A percentile compares a stretch with the other conserved stretches of the same genome.
These are phyloP conservation scores for Mesoclemmys tuberculata DNA, from an alignment of 2,113 vertebrate genomes.

Conservation along the genomic window DNA sequence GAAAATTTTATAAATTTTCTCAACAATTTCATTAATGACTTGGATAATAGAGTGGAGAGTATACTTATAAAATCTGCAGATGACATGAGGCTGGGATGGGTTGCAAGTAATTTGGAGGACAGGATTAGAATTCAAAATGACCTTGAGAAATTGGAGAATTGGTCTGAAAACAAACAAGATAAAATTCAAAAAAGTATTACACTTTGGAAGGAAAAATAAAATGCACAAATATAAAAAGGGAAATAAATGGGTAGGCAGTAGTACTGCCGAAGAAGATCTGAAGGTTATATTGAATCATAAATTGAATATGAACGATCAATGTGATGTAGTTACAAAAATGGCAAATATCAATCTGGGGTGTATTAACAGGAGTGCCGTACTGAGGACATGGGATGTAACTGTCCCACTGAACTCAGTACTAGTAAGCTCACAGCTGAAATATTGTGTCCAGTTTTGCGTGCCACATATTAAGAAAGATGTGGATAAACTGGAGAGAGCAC, in stretches of 20 bases:
- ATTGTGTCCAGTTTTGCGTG: neutral
- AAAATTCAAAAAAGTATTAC: neutral
- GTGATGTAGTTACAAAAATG: neutral
- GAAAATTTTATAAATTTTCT: neutral
- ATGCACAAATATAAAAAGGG: neutral
- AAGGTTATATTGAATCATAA: neutral
- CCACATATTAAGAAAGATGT: no score
- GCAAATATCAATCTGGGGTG: no score
- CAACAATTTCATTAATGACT: neutral
- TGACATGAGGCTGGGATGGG: neutral
- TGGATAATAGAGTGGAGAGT: neutral
- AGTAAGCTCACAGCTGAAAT: neutral
- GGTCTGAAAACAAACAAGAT: neutral
- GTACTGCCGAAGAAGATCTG: neutral
- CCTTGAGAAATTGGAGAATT: neutral
- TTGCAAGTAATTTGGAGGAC: neutral
- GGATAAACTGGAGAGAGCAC: neutral
- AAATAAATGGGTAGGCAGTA: neutral
- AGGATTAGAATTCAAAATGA: neutral
- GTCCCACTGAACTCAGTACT: neutral
- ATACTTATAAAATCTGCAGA: neutral
- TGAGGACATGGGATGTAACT: neutral
- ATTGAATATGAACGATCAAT: neutral
- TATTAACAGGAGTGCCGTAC: no score
- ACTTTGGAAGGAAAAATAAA: neutral